phyloP scores from a whole-genome alignment of 2,797 vertebrate genomes.

The Sibirionetta formosa region DNA sequence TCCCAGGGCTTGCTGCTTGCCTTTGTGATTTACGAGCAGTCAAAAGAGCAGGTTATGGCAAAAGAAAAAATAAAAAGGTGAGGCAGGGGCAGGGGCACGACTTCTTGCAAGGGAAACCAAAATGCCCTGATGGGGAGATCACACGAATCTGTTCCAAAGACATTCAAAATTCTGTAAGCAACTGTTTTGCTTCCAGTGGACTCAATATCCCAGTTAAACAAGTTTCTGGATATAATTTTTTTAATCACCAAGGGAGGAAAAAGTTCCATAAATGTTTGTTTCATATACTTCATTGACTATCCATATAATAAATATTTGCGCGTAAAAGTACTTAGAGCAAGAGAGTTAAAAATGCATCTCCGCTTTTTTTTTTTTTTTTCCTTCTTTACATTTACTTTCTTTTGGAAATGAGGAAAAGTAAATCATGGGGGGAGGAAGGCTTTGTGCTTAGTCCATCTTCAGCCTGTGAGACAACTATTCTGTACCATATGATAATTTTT shows the following conservation, averaged over 20 bases:
- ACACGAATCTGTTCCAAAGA: neutral
- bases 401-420: neutral
- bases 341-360: neutral
- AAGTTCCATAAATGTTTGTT: neutral
- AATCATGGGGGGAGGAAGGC: neutral
- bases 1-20: neutral
- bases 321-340: neutral
- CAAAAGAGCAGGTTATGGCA: slow-evolving; percentile 21
- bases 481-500: neutral
- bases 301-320: neutral
- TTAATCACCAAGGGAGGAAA: accelerated
- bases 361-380: neutral
- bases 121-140: neutral
- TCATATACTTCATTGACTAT: neutral
- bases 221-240: neutral
- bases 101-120: neutral
- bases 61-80: neutral
- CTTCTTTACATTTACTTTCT: neutral
- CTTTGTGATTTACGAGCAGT: slow-evolving; percentile 36
- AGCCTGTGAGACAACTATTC: neutral
- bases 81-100: neutral
- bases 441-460: slow-evolving; percentile 1
- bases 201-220: neutral
- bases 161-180: neutral
- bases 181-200: neutral